Conservation (phyloP, 2,113 vertebrate species). For the Malaclemys terrapin region DNA sequence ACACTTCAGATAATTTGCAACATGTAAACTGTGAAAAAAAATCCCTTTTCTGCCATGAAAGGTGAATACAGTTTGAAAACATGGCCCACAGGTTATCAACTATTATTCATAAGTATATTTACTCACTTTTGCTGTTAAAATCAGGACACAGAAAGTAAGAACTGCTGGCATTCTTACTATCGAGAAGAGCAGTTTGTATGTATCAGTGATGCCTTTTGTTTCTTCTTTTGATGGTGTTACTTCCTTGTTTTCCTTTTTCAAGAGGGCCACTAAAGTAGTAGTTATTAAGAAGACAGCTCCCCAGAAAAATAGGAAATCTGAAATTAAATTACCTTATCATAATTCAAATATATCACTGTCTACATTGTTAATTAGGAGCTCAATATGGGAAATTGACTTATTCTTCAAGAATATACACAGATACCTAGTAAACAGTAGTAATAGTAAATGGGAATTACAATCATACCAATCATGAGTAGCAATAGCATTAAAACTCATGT, state of each 20-base stretch:
- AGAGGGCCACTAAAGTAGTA: constrained; percentile 92
- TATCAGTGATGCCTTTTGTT: constrained; percentile 93
- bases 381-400: not conserved
- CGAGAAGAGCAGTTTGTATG: constrained; percentile 90
- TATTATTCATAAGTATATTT: not conserved
- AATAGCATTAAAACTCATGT: not conserved
- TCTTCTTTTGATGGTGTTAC: constrained; percentile 83
- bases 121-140: constrained; percentile 95
- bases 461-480: too few species aligned
- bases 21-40: not conserved
- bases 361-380: not conserved
- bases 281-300: constrained; percentile 93
- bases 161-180: constrained; percentile 97
- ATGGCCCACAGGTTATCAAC: not conserved
- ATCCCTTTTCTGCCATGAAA: not conserved
- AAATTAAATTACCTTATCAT: not conserved
- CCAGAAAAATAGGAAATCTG: constrained; percentile 98
- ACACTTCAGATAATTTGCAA: not conserved
- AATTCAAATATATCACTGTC: not conserved
- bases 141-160: constrained; percentile 91
- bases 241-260: constrained; percentile 90
- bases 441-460: not conserved
- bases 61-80: rapidly evolving
- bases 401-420: not conserved
- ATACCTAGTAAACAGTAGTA: not conserved